These are phyloP conservation scores for Drymonia ruficornis DNA, from an alignment of 2,888 invertebrate species.

Conservation along the genomic window DNA sequence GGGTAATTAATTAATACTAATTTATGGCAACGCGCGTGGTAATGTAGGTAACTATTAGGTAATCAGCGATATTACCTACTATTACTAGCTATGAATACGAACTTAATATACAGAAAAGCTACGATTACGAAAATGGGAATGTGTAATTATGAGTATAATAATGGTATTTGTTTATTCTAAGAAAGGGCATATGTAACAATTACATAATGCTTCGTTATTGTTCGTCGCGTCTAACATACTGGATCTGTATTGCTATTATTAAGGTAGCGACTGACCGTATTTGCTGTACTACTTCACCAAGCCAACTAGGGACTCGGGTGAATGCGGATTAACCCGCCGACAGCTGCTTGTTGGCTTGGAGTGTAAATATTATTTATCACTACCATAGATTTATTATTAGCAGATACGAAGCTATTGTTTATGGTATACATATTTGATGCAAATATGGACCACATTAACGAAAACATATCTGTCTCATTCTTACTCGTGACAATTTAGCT, in stretches of 20 bases:
- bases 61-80: constrained; percentile 25
- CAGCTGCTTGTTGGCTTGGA: no score
- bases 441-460: no score
- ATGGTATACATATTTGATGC: no score
- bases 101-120: constrained; percentile 69
- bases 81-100: constrained; percentile 55
- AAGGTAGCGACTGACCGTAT: constrained; percentile 12
- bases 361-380: no score
- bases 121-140: constrained; percentile 63
- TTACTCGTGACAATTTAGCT: no score
- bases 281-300: constrained; percentile 10
- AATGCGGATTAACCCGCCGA: no score
- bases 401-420: no score
- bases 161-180: constrained; percentile 26
- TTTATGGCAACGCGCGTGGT: constrained; percentile 78
- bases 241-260: constrained; percentile 49
- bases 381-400: no score
- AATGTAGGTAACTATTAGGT: constrained; percentile 74
- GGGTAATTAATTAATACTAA: constrained; percentile 43
- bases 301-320: no score
- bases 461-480: no score
- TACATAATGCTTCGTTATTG: constrained; percentile 26
- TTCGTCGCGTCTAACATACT: constrained; percentile 37
- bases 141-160: constrained; percentile 50
- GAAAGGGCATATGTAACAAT: constrained; percentile 17